phyloP scores from a whole-genome alignment of 1,140 invertebrate species.

The Drosophila eugracilis region DNA sequence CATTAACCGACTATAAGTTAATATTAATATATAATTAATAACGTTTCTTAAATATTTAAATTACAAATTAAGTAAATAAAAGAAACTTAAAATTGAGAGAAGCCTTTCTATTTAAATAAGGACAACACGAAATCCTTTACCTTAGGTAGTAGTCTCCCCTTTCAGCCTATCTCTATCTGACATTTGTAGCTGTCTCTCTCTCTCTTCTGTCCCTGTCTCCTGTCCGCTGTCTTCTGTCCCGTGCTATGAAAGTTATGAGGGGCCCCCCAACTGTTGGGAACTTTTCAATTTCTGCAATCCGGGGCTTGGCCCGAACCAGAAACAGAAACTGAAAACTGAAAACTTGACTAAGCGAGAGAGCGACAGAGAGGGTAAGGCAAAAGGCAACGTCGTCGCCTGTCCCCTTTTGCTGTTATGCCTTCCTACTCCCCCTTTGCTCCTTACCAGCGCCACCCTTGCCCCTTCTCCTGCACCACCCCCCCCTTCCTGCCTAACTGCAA shows the following conservation, averaged over 20 bases:
- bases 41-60: background rate
- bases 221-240: slow-evolving; percentile 34
- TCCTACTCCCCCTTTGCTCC: too few relatives aligned
- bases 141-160: background rate
- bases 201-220: slow-evolving; percentile 5
- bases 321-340: slow-evolving; percentile 14
- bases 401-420: slow-evolving; percentile 16
- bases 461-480: background rate
- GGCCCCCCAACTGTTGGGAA: slow-evolving; percentile 78
- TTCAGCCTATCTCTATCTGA: background rate
- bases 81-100: background rate
- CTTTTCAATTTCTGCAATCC: slow-evolving; percentile 71
- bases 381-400: slow-evolving; percentile 71
- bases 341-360: too few relatives aligned
- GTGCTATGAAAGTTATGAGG: slow-evolving; percentile 72
- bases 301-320: slow-evolving; percentile 28
- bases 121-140: slow-evolving; percentile 8
- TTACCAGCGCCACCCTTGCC: background rate
- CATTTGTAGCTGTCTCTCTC: slow-evolving; percentile 3
- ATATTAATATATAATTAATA: too few relatives aligned
- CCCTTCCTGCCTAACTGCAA: too few relatives aligned
- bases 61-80: background rate
- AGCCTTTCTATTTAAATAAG: background rate
- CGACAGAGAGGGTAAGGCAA: slow-evolving; percentile 57
- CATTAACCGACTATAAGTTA: too few relatives aligned